phyloP scores from a whole-genome alignment of 2,888 invertebrate species.

The Yponomeuta evonymella region DNA sequence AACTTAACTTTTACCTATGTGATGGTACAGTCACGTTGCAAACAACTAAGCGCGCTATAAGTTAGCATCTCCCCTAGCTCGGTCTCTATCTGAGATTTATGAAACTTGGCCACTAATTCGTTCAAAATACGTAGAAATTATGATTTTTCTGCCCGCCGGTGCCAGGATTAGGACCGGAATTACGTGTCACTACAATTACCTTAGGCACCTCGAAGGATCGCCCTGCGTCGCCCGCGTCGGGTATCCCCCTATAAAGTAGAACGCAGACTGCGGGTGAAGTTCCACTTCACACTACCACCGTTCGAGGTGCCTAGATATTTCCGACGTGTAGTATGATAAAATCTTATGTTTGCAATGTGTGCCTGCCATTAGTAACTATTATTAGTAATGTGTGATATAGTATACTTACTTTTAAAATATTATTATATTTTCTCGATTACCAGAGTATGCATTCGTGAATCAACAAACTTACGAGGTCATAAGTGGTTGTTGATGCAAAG shows the following conservation, averaged over 20 bases:
- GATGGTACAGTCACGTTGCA: background rate
- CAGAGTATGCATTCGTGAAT: background rate
- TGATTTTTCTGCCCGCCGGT: too few relatives aligned
- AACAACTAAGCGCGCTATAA: background rate
- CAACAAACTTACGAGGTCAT: background rate
- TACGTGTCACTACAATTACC: too few relatives aligned
- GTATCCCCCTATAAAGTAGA: too few relatives aligned
- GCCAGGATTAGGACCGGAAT: too few relatives aligned
- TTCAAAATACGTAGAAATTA: too few relatives aligned
- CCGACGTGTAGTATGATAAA: background rate
- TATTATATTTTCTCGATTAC: background rate
- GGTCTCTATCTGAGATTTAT: background rate
- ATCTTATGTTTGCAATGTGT: background rate
- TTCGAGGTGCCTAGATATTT: background rate
- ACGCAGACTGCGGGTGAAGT: too few relatives aligned
- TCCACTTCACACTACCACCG: too few relatives aligned
- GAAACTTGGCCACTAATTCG: too few relatives aligned
- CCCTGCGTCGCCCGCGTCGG: too few relatives aligned
- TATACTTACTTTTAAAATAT: background rate
- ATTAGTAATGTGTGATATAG: background rate
- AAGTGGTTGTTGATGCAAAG: background rate
- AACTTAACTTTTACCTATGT: background rate
- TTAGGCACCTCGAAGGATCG: too few relatives aligned
- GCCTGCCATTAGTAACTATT: conserved; percentile 1
- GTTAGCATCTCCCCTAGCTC: background rate